These are phyloP conservation scores for Onthophagus taurus DNA, from an alignment of 1,140 invertebrate genomes.

Conservation along the genomic window DNA sequence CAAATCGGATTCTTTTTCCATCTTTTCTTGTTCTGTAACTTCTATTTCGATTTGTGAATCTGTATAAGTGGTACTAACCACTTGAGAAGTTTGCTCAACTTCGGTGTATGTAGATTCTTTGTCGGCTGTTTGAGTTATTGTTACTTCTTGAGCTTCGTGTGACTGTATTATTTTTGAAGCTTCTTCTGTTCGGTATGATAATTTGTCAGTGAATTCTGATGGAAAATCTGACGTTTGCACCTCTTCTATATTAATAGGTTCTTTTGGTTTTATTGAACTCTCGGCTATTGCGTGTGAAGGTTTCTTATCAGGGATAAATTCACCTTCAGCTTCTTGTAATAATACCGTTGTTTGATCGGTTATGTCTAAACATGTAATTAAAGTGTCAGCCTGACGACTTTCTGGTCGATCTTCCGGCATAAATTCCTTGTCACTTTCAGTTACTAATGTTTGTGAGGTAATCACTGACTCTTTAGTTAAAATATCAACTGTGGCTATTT, in stretches of 20 bases:
- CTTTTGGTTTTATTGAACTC: slow-evolving; percentile 41
- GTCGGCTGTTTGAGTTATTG: slow-evolving; percentile 44
- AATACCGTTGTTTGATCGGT: slow-evolving; percentile 42
- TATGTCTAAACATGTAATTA: slow-evolving; percentile 45
- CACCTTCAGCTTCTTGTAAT: slow-evolving; percentile 49
- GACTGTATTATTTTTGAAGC: slow-evolving; percentile 41
- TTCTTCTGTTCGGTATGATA: slow-evolving; percentile 46
- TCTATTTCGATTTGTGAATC: slow-evolving; percentile 41
- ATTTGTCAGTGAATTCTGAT: slow-evolving; percentile 40
- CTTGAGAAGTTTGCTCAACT: slow-evolving; percentile 33
- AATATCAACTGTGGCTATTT: slow-evolving; percentile 47
- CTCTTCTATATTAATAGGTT: slow-evolving; percentile 46
- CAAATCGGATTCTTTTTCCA: slow-evolving; percentile 49
- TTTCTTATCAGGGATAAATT: slow-evolving; percentile 36
- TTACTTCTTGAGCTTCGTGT: slow-evolving; percentile 48
- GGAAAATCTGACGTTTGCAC: slow-evolving; percentile 45
- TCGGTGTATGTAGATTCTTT: slow-evolving; percentile 40
- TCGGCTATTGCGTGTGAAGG: slow-evolving; percentile 43
- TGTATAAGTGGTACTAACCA: slow-evolving; percentile 35
- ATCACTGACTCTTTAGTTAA: slow-evolving; percentile 48
- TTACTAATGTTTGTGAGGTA: slow-evolving; percentile 45
- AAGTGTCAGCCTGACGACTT: slow-evolving; percentile 41
- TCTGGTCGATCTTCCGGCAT: slow-evolving; percentile 35
- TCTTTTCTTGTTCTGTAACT: slow-evolving; percentile 41
- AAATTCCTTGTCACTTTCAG: slow-evolving; percentile 50